Percentiles rank a stretch among this genome's conserved stretches.
phyloP scores from a whole-genome alignment of 2,797 vertebrate genomes.

The Lemur catta region DNA sequence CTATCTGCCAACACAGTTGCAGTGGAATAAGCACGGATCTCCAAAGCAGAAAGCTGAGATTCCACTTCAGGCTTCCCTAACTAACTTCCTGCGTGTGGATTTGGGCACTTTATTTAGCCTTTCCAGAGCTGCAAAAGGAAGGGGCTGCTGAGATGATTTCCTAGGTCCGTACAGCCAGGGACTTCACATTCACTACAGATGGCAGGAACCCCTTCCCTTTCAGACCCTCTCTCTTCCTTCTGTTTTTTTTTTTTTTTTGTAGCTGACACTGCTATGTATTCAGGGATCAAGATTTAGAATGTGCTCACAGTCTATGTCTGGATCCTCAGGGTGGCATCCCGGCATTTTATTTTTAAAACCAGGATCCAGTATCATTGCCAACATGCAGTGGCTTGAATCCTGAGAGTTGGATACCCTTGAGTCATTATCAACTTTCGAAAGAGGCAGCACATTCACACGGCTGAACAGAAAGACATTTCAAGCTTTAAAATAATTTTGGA shows the following conservation, averaged over 20 bases:
- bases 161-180: not conserved
- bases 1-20: slow-evolving; percentile 46
- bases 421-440: slow-evolving; percentile 81
- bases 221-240: slow-evolving; percentile 46
- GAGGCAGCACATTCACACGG: slow-evolving; percentile 66
- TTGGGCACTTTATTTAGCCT: slow-evolving; percentile 34
- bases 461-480: slow-evolving; percentile 65
- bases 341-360: slow-evolving; percentile 84
- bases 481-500: slow-evolving; percentile 50
- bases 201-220: slow-evolving; percentile 57
- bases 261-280: slow-evolving; percentile 44
- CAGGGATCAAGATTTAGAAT: slow-evolving; percentile 44
- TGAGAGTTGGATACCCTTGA: slow-evolving; percentile 79
- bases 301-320: slow-evolving; percentile 76
- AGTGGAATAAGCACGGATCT: slow-evolving; percentile 22
- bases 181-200: not conserved
- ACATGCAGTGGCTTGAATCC: slow-evolving; percentile 79
- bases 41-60: slow-evolving; percentile 50
- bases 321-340: slow-evolving; percentile 78
- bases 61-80: slow-evolving; percentile 34
- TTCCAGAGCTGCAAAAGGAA: slow-evolving; percentile 28
- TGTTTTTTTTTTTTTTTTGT: slow-evolving; percentile 11
- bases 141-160: not conserved
- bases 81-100: slow-evolving; percentile 33
- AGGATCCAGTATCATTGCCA: slow-evolving; percentile 76